Evolutionary conservation across 2,797 vertebrate species (phyloP), one percentile per base, ranked within the genome.

Genomic region (Megalops cyprinoides): DNA sequence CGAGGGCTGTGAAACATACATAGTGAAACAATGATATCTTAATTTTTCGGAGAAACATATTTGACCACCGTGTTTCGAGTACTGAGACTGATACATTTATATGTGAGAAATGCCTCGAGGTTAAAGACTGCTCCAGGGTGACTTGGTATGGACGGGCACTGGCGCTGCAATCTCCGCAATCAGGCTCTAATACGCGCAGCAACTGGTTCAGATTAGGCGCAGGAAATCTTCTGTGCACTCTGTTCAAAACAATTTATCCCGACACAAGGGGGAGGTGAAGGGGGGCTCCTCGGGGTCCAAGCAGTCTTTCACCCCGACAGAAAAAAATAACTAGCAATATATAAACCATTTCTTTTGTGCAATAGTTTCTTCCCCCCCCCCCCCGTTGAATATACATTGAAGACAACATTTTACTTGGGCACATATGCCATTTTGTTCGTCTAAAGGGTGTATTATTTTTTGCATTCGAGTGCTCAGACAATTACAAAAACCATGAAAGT

Each of bases 171-270:
- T 93, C 90, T 90, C 88, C 87, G 92, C 91, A 94, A 93, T 93
- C 92, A 92, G 89, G 85, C 90, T 90, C 88, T 89, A 92, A 93
- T 89, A 91, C 93, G 88, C 84, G 88, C 92, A 90, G 91, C 89
- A 91, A 94, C 94, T 96, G 94, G 92, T 95, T 95, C 92, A 91
- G 92, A 95, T 96, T 95, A 96, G 91, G 89, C 89, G 91, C 93
- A 94, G 95, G 95, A 96, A 95, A 95, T 94, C 93, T 95, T 93
- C 91, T 82, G 91, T 94, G 93, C 94, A 94, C 94, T 94, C 93
- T 93, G 94, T 92, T 94, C 93, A 93, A 95, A 95, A 94, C 95
- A 93, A 93, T 94, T 92, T 93, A 95, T 88, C 87, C 90, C 94
- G 93, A 96, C 93, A 93, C 92, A 91, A 92, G 92, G 89, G 87